Evolutionary conservation across 37 sponge, comb jelly and placozoan genomes (phyloP), one percentile per base, ranked within the genome.

Genomic region (Hexactinellida sp.): DNA sequence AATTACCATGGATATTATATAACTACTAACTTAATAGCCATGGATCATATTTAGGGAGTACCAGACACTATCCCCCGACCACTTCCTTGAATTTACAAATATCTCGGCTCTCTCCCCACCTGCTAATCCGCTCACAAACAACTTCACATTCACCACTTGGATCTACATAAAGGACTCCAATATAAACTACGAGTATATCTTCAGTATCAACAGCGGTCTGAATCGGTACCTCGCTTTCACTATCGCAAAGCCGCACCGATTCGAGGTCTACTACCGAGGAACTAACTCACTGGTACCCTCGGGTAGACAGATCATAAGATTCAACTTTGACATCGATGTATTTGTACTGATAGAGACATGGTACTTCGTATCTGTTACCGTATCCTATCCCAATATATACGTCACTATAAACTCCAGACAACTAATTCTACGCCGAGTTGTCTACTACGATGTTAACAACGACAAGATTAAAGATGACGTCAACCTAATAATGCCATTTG

Each of bases 181-280:
- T 32, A n/a, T 28, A 3, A 28, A 63, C 76, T 63, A 63, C 13
- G 76, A 63, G 76, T 63, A 63, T n/a, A 23, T 63, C 3, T 63
- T 63, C 76, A 63, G 76, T n/a, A 63, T 63, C 34, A 63, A 63
- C 13, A 63, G 76, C 30, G 76, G 76, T 23, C 30, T n/a, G 3
- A 63, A 63, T 63, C 76, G 76, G 5, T 63, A 63, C 34, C 76
- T 63, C 5, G 76, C 76, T 21, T 63, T 63, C 76, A 63, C 76
- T 10, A 63, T 63, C 5, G 76, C 76, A 3, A 63, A 63, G 30
- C 13, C 76, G 5, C 3, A 63, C 34, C 76, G 76, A 7, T 63
- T 63, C 13, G 76, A 63, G 76, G 76, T 63, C 3, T 63, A 63
- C 76, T 63, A 63, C 13, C 76, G 76, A 63, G 30, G 76, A 5